phyloP scores from a whole-genome alignment of 2,113 vertebrate genomes.

The Euleptes europaea region DNA sequence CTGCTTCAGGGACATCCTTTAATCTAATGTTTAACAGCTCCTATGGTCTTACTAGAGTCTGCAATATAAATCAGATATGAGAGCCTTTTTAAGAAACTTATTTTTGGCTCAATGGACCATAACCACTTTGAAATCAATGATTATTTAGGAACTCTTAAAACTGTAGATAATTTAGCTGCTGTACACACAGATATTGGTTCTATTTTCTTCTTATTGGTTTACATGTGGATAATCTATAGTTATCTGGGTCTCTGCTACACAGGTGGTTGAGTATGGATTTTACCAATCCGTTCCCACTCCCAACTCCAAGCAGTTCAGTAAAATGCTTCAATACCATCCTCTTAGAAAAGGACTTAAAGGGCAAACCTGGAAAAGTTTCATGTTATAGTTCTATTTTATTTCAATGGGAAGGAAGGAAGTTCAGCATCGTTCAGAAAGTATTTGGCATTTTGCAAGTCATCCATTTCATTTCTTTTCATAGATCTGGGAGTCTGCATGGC shows the following conservation, averaged over 20 bases:
- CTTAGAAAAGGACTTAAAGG: slow-evolving; percentile 1
- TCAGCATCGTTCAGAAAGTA: not conserved
- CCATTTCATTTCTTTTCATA: not conserved
- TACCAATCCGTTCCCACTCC: not conserved
- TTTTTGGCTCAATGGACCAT: slow-evolving; percentile 71
- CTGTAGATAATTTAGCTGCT: slow-evolving; percentile 33
- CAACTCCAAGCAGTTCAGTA: not conserved
- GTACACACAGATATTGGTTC: slow-evolving; percentile 11
- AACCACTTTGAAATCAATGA: slow-evolving; percentile 68
- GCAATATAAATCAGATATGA: not conserved
- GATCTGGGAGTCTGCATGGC: not conserved
- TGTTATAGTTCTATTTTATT: not conserved
- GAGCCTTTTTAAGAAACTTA: slow-evolving; percentile 56
- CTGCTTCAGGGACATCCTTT: not conserved
- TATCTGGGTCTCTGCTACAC: not conserved
- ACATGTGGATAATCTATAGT: slow-evolving; percentile 15
- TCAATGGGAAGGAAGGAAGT: not conserved
- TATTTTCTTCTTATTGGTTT: slow-evolving; percentile 38
- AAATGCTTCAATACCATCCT: not conserved
- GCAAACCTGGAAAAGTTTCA: not conserved
- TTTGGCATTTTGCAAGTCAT: not conserved
- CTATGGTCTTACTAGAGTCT: slow-evolving; percentile 5
- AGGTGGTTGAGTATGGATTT: slow-evolving; percentile 5
- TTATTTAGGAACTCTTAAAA: slow-evolving; percentile 72
- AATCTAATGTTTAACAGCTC: not conserved